Evolutionary conservation across 2,113 vertebrate species (phyloP), one percentile per base, ranked within the genome.

Genomic region (Sarotherodon lohbergeri): DNA sequence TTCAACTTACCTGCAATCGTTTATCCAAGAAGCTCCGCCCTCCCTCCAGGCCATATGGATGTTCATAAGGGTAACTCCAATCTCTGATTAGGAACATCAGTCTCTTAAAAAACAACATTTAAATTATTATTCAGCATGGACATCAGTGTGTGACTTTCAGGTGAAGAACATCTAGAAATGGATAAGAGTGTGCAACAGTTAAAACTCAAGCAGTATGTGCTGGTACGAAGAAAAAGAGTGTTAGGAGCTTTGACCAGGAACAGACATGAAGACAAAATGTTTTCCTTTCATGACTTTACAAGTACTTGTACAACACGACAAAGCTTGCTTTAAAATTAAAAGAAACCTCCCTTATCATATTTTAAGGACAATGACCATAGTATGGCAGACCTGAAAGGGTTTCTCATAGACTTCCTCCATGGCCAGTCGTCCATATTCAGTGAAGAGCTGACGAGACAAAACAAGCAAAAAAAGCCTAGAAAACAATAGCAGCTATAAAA

Each of bases 361-460:
- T 29, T 55, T 55, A 13, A 76, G 11, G 29, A 52, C 9, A 39
- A 16, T 29, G 41, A 76, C 41, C 24, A 8, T 16, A 29, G 39
- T 24, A 11, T 16, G 34, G 24, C 81, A 61, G 57, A 55, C 98
- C 97, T 99, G 98, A 94, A 99, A 99, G 5, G 98, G 98, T 83
- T 99, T 99, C 95, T 98, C 97, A 80, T 97, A 98, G 84, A 98
- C 97, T 92, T 99, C 97, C 95, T 99, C 98, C 98, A 99, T 97
- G 92, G 98, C 98, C 91, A 99, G 96, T 80, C 98, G 97, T 87
- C 98, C 98, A 79, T 99, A 99, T 76, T 99, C 98, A 57, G 98
- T 99, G 96, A 99, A 99, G 90, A 99, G 97, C 98, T 99, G 93
- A 8, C 59, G 85, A 81, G 36, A 46, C 17, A 43, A 86, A 48